Evolutionary conservation across 2,113 vertebrate genomes (phyloP).

Genomic region (Uropsilus gracilis): DNA sequence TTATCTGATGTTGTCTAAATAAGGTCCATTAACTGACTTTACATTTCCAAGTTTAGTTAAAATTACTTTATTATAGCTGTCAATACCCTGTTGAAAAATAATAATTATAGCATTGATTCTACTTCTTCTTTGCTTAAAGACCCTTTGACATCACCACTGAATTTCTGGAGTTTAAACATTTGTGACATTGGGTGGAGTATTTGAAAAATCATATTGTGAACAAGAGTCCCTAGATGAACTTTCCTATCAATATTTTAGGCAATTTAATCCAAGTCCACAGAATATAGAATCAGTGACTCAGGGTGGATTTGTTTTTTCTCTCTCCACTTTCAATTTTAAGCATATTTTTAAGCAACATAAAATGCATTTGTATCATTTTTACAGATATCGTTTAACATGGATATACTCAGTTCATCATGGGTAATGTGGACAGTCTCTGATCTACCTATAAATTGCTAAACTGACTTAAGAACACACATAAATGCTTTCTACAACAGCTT

Average conservation of each 20-base stretch:
- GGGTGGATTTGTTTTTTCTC: conserved; percentile 9
- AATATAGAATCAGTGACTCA: conserved; percentile 5
- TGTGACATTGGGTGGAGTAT: conserved; percentile 16
- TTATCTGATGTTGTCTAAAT: conserved; percentile 78
- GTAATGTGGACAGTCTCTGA: background rate
- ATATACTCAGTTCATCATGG: background rate
- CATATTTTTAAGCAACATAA: conserved; percentile 12
- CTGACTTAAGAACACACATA: background rate
- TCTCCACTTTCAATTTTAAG: conserved; percentile 52
- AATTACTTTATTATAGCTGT: conserved; percentile 81
- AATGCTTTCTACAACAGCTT: background rate
- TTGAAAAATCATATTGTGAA: conserved; percentile 35
- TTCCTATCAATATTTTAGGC: conserved; percentile 36
- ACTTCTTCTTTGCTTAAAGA: conserved; percentile 77
- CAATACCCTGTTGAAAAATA: conserved; percentile 77
- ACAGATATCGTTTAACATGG: background rate
- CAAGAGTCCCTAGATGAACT: background rate
- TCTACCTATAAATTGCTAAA: background rate
- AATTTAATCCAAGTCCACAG: conserved; percentile 42
- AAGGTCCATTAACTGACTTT: conserved; percentile 74
- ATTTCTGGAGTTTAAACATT: conserved; percentile 59
- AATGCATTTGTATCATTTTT: background rate
- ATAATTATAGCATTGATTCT: conserved; percentile 80
- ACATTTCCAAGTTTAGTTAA: conserved; percentile 71
- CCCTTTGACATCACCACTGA: conserved; percentile 69